Evolutionary conservation across 2,113 vertebrate species (phyloP), one percentile per base, ranked within the genome.

Genomic region (Poeciliopsis occidentalis): DNA sequence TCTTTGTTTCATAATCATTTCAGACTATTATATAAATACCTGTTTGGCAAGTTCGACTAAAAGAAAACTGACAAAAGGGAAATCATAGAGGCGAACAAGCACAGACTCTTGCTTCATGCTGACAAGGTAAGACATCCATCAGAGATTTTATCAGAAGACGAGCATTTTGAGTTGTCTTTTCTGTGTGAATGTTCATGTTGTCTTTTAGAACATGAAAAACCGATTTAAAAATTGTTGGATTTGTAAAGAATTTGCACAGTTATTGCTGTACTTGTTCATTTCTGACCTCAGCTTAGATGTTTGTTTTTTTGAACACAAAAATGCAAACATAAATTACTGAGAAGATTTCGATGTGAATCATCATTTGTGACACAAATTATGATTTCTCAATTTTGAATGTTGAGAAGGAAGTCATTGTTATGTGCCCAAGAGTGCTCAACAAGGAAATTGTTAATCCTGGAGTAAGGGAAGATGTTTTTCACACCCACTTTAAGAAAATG

Each of bases 121-220:
- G 69, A 27, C 4, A 5, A 84, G 87, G 83, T 88, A 88, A 87
- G 85, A 85, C 30, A 60, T 47, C 13, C 37, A 29, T 4, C 24
- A 5, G 12, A 0, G 12, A 1, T 8, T 0, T 62, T 44, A 54
- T 65, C 44, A 57, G n/a, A 63, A 70, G 51, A 24, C 1, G 8
- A 1, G 6, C 44, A 13, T 32, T 32, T 69, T 47, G 44, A 47
- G 67, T n/a, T 7, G 3, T 26, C 1, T 24, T 39, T 57, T 72
- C 37, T 0, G 26, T 22, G 64, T 0, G 1, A 66, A 69, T 26
- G 7, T 1, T 0, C 3, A 32, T 11, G 12, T 19, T 37, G 34
- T 57, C 24, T 67, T 31, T 57, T 1, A 75, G 31, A 51, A 32
- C 7, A 54, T 19, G 19, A 17, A 51, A 3, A 32, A 12, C 13